Conservation (phyloP, 1,140 invertebrate species). For the Drosophila saltans region DNA sequence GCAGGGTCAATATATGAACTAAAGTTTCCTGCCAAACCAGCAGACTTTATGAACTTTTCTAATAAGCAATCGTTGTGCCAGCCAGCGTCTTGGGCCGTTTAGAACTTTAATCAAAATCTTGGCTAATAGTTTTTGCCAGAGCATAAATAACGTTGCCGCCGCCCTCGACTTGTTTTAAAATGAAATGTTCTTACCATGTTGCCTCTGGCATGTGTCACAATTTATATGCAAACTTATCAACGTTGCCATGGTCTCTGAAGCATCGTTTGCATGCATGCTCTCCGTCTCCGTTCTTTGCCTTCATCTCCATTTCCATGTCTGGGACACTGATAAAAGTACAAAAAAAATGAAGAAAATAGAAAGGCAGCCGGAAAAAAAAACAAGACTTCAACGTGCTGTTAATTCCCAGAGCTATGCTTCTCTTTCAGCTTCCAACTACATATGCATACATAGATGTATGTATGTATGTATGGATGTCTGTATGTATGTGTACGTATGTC, state of each 20-base stretch:
- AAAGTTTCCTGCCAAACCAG: slow-evolving; percentile 50
- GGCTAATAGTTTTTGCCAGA: slow-evolving; percentile 66
- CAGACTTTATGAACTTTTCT: slow-evolving; percentile 60
- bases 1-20: slow-evolving; percentile 51
- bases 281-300: slow-evolving; percentile 2
- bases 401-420: slow-evolving; percentile 63
- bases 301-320: slow-evolving; percentile 25
- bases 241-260: slow-evolving; percentile 69
- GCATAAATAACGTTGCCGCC: slow-evolving; percentile 62
- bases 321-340: slow-evolving; percentile 16
- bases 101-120: slow-evolving; percentile 78
- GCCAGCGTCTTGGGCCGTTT: slow-evolving; percentile 35
- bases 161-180: slow-evolving; percentile 44
- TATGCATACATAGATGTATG: not conserved
- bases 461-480: not conserved
- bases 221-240: slow-evolving; percentile 81
- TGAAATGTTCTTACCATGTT: slow-evolving; percentile 38
- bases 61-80: slow-evolving; percentile 24
- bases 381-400: slow-evolving; percentile 67
- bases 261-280: slow-evolving; percentile 69
- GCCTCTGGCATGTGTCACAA: slow-evolving; percentile 64
- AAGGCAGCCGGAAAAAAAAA: slow-evolving; percentile 10
- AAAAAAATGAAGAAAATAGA: slow-evolving; percentile 8
- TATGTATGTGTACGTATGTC: slow-evolving; percentile 4
- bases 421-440: slow-evolving; percentile 31